A percentile compares a stretch with the other conserved stretches of the same genome.
Evolutionary conservation across 2,888 invertebrate species (phyloP).

Genomic region (Aethes cnicana): DNA sequence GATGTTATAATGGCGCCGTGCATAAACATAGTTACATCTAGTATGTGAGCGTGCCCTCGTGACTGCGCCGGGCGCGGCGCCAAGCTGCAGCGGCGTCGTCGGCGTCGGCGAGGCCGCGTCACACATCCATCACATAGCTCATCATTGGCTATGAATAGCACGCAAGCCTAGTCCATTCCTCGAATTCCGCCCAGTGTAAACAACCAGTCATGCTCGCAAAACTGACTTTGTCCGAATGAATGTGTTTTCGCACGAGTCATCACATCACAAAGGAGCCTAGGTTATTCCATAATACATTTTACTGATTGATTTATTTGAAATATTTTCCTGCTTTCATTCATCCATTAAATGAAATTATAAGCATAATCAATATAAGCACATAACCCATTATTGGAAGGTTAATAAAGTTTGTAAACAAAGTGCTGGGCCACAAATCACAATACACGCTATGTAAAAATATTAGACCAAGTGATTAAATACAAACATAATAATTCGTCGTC

Average conservation of each 20-base stretch:
- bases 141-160: conserved; percentile 75
- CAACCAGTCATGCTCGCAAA: conserved; percentile 55
- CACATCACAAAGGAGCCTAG: neutral
- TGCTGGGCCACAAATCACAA: conserved; percentile 49
- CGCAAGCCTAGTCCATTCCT: conserved; percentile 66
- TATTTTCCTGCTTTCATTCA: conserved; percentile 31
- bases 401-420: conserved; percentile 58
- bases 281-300: neutral
- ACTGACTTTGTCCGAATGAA: conserved; percentile 39
- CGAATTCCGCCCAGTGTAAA: conserved; percentile 67
- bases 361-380: conserved; percentile 45
- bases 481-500: neutral
- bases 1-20: conserved; percentile 19
- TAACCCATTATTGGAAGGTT: conserved; percentile 56
- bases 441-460: conserved; percentile 43
- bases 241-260: conserved; percentile 1
- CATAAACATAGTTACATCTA: conserved; percentile 23
- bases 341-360: conserved; percentile 52
- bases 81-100: conserved; percentile 38
- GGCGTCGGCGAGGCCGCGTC: conserved; percentile 69
- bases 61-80: conserved; percentile 49
- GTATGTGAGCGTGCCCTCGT: conserved; percentile 46
- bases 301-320: neutral
- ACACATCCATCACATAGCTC: conserved; percentile 73
- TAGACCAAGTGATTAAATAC: neutral